Percentiles rank a stretch among this genome's conserved stretches.
Evolutionary conservation across 2,797 vertebrate species (phyloP).

Genomic region (Lerista edwardsae): DNA sequence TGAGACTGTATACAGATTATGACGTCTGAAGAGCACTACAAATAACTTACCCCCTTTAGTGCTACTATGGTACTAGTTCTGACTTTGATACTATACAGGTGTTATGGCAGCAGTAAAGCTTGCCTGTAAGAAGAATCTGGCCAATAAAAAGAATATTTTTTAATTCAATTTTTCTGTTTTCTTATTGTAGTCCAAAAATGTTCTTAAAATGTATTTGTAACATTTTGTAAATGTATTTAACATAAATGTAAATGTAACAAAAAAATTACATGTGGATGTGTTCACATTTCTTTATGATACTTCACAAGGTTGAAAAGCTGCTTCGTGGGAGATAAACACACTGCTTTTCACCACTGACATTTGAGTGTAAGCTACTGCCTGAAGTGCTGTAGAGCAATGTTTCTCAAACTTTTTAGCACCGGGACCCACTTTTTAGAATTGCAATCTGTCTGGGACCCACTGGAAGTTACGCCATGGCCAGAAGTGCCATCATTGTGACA

Average conservation of each 20-base stretch:
- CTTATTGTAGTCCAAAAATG: neutral
- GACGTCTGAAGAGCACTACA: neutral
- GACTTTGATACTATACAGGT: neutral
- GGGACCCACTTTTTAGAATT: too few relatives aligned
- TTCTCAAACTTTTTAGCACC: too few relatives aligned
- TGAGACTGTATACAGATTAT: neutral
- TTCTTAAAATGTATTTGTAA: too few relatives aligned
- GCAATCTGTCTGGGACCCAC: too few relatives aligned
- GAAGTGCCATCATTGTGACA: too few relatives aligned
- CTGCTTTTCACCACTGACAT: neutral
- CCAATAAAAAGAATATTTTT: too few relatives aligned
- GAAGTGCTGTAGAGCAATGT: too few relatives aligned
- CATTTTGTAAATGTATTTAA: too few relatives aligned
- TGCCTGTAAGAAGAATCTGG: neutral
- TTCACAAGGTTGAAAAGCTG: neutral
- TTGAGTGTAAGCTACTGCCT: too few relatives aligned
- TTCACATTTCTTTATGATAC: neutral
- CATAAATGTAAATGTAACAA: too few relatives aligned
- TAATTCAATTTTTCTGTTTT: neutral
- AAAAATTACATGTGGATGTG: neutral
- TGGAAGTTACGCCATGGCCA: too few relatives aligned
- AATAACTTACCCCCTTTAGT: neutral
- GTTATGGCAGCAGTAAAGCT: neutral
- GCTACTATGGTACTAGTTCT: neutral
- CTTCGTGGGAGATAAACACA: neutral